phyloP scores from a whole-genome alignment of 2,797 vertebrate genomes.

The Emydoidea blandingii region DNA sequence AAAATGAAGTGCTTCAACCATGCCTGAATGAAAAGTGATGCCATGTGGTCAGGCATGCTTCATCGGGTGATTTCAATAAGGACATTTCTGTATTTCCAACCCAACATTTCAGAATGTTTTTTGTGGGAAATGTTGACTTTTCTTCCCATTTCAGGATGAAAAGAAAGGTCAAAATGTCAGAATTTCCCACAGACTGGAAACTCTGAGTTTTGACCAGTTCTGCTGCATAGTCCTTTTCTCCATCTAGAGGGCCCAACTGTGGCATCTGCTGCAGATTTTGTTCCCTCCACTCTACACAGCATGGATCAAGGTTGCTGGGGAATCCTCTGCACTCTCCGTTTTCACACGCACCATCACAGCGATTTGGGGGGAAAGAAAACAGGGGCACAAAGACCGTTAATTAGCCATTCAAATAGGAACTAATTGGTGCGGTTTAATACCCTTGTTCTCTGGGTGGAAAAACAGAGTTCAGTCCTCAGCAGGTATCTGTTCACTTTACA shows the following conservation, averaged over 20 bases:
- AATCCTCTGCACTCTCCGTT: background rate
- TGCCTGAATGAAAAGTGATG: background rate
- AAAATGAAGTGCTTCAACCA: background rate
- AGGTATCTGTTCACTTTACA: background rate
- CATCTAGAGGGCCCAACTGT: fast-evolving
- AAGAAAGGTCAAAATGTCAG: fast-evolving
- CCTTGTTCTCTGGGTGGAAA: background rate
- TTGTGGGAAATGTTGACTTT: background rate
- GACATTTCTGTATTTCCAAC: background rate
- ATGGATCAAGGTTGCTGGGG: background rate
- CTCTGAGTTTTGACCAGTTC: background rate
- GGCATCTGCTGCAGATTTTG: fast-evolving
- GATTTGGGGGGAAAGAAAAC: background rate
- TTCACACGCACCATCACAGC: background rate
- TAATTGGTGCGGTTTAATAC: background rate
- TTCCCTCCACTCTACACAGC: fast-evolving
- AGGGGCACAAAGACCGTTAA: background rate
- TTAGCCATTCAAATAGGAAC: background rate
- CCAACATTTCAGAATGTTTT: background rate
- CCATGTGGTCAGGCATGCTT: background rate
- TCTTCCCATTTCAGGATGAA: background rate
- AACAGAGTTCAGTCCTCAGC: background rate
- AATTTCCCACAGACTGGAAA: fast-evolving
- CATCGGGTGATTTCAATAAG: background rate
- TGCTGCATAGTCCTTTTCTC: background rate